Evolutionary conservation across 2,888 invertebrate species (phyloP), one percentile per base, ranked within the genome.

Genomic region (Leucozona laternaria): DNA sequence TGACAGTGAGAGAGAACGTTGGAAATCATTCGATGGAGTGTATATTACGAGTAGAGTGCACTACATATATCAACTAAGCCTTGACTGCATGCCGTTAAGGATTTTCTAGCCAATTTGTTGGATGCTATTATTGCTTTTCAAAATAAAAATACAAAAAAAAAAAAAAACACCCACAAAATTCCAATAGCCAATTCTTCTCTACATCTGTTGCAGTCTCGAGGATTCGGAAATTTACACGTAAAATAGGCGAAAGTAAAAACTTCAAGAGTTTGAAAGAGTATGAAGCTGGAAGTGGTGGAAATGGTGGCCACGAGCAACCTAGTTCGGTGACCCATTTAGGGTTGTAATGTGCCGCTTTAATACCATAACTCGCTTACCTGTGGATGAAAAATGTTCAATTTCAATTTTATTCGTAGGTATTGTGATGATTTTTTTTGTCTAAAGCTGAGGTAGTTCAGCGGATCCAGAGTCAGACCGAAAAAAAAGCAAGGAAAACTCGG

Each of bases 1-100:
- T 85, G 85, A 73, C 77, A 77, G 77, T 62, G 68, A 53, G 72
- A 53, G 72, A 55, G 68, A 68, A 68, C 3, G 77, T 71, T 72
- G 50, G 57, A 76, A 76, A 76, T 70, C 45, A 80, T 64, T 80
- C 70, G 76, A 84, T 71, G 10, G 10, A 5, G 25, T 37, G 25
- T 37, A 28, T 20, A 20, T 20, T 20, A 58, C 4, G 20, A 20
- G 7, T 22, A 22, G 2, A 8, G 40, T 8, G 4, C 17, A n/a
- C n/a, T n/a, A 43, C 8, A 6, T 4, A 34, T 31, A 22, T 10
- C 22, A 48, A n/a, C 22, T 53, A 13, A 75, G 75, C 70, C 50
- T 75, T 40, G 37, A 58, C 34, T 79, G 79, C 62, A 25, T 79
- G 79, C 62, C 79, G 70, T 79, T 64, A 75, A 71, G 79, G 45